Percentiles rank a stretch among this genome's conserved stretches.
These are phyloP conservation scores for Andricus quercusramuli DNA, from an alignment of 2,888 invertebrate genomes.

Conservation along the genomic window DNA sequence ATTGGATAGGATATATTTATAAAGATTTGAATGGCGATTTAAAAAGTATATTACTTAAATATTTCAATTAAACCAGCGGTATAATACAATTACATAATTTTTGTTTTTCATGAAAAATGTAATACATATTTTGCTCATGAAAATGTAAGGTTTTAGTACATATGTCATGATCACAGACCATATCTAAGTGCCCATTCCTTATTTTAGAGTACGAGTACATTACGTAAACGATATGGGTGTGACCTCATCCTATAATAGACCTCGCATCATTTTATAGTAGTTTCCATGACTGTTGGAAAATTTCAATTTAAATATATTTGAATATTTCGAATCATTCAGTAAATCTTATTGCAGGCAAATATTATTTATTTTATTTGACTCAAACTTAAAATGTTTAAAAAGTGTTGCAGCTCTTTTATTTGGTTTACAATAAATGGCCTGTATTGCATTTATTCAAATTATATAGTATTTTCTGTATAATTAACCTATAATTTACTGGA, in stretches of 20 bases:
- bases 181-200: background rate
- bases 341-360: background rate
- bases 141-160: background rate
- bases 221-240: constrained; percentile 16
- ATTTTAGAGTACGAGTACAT: background rate
- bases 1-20: too few relatives aligned
- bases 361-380: too few relatives aligned
- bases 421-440: background rate
- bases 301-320: background rate
- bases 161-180: background rate
- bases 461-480: background rate
- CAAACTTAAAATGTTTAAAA: too few relatives aligned
- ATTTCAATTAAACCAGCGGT: too few relatives aligned
- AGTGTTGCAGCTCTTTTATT: background rate
- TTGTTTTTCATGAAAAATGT: too few relatives aligned
- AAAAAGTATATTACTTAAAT: too few relatives aligned
- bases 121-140: too few relatives aligned
- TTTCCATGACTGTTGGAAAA: background rate
- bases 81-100: too few relatives aligned
- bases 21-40: too few relatives aligned
- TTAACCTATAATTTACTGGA: background rate
- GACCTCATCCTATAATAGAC: constrained; percentile 22
- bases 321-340: background rate
- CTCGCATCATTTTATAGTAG: background rate
- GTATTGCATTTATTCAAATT: background rate